Evolutionary conservation across 2,113 vertebrate species (phyloP).

Genomic region (Erinaceus europaeus): DNA sequence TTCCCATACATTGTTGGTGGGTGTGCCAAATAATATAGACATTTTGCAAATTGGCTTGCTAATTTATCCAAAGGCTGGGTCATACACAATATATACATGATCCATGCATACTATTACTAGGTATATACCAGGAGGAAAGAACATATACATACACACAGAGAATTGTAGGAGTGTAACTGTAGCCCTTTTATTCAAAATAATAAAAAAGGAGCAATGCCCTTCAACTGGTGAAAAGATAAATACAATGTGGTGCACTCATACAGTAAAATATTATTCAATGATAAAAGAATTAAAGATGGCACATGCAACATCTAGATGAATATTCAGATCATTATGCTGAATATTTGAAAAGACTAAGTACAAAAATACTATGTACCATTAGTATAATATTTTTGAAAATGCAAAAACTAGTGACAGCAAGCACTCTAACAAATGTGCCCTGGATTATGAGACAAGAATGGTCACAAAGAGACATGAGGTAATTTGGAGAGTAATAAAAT

Average conservation of each 20-base stretch:
- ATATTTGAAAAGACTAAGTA: not conserved
- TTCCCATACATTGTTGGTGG: not conserved
- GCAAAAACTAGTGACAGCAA: not conserved
- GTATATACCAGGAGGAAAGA: not conserved
- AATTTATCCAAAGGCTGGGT: not conserved
- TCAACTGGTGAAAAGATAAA: not conserved
- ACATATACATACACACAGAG: not conserved
- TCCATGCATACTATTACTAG: not conserved
- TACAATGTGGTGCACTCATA: not conserved
- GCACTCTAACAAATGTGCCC: not conserved
- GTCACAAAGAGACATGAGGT: not conserved
- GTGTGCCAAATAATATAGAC: no score
- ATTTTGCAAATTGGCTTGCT: not conserved
- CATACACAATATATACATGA: not conserved
- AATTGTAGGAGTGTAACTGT: not conserved
- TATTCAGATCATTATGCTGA: not conserved
- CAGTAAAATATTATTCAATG: not conserved
- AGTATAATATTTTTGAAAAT: not conserved
- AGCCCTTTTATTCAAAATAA: not conserved
- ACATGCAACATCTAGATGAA: not conserved
- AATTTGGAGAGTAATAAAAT: not conserved
- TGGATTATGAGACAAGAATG: not conserved
- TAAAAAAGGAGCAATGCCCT: not conserved
- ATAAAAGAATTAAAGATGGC: not conserved
- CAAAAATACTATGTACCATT: not conserved